These are phyloP conservation scores for Actinemys pallida DNA, from an alignment of 2,113 vertebrate genomes.

Conservation along the genomic window DNA sequence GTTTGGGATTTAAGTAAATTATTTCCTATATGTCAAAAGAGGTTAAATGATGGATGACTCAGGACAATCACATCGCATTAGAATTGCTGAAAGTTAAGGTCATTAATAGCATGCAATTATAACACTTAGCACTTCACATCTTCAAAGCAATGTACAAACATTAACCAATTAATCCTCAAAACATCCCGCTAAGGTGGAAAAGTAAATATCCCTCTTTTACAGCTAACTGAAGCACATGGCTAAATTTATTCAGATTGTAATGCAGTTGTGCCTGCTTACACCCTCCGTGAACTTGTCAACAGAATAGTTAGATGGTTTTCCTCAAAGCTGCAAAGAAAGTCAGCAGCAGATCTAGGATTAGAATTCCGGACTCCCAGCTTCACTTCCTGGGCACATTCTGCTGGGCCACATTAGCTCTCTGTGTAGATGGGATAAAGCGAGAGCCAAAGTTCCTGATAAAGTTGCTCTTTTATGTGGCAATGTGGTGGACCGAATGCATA, in stretches of 20 bases:
- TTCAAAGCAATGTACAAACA: slow-evolving; percentile 56
- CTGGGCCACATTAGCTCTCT: neutral
- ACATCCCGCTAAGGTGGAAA: slow-evolving; percentile 61
- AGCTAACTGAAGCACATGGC: slow-evolving; percentile 52
- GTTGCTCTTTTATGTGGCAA: neutral
- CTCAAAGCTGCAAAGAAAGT: slow-evolving; percentile 3
- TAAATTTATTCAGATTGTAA: slow-evolving; percentile 53
- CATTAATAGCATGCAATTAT: slow-evolving; percentile 35
- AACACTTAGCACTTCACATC: slow-evolving; percentile 38
- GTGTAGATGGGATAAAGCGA: neutral
- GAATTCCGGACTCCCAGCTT: rapidly evolving
- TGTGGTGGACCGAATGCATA: neutral
- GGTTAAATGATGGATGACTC: neutral
- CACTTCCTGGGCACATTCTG: neutral
- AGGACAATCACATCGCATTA: slow-evolving; percentile 1
- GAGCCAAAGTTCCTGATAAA: neutral
- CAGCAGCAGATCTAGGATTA: neutral
- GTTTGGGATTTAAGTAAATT: neutral
- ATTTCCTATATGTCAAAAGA: neutral
- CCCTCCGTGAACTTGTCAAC: slow-evolving; percentile 5
- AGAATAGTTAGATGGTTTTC: slow-evolving; percentile 26
- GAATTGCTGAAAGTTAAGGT: slow-evolving; percentile 44
- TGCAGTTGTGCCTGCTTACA: slow-evolving; percentile 7
- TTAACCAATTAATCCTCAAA: slow-evolving; percentile 66
- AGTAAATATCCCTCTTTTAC: slow-evolving; percentile 56